A percentile compares a stretch with the other conserved stretches of the same genome.
phyloP scores from a whole-genome alignment of 2,113 vertebrate species.

The Tragelaphus scriptus region DNA sequence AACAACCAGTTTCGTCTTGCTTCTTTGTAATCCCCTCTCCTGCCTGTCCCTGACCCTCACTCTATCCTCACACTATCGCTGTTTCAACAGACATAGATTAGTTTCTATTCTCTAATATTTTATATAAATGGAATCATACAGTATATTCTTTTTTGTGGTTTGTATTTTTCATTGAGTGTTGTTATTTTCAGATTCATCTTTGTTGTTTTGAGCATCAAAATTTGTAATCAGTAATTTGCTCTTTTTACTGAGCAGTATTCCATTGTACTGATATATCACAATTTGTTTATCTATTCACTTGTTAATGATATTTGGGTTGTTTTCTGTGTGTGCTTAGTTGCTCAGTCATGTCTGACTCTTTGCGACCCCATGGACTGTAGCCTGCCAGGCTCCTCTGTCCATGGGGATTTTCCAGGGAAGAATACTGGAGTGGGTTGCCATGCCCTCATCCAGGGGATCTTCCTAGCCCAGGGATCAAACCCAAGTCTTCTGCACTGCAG shows the following conservation, averaged over 20 bases:
- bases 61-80: neutral
- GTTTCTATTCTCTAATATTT: neutral
- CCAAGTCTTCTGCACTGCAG: neutral
- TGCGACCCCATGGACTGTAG: neutral
- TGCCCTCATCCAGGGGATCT: neutral
- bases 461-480: neutral
- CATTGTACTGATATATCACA: neutral
- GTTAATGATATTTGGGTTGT: neutral
- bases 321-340: neutral
- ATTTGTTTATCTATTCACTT: neutral
- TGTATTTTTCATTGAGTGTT: neutral
- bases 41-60: neutral
- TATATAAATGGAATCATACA: neutral
- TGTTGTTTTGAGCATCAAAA: neutral
- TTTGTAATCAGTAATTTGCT: neutral
- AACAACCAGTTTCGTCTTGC: neutral
- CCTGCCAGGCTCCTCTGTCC: neutral
- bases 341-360: neutral
- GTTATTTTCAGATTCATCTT: neutral
- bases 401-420: neutral
- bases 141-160: neutral
- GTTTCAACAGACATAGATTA: neutral
- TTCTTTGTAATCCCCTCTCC: neutral
- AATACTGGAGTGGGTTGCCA: neutral
- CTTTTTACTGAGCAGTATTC: neutral